Evolutionary conservation across 2,888 invertebrate genomes (phyloP), one percentile per base, ranked within the genome.

Genomic region (Digitonthophagus gazella): DNA sequence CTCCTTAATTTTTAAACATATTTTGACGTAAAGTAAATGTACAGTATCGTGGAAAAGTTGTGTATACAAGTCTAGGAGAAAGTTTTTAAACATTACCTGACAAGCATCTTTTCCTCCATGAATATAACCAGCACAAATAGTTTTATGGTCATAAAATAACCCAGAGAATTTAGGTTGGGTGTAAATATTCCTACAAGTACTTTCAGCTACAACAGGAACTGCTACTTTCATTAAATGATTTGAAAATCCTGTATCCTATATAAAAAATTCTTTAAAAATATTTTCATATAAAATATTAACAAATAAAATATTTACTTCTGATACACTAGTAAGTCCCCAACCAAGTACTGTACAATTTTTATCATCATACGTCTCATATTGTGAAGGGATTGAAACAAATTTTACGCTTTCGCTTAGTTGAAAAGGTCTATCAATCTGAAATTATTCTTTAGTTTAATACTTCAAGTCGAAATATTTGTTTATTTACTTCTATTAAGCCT

Each of bases 61-160:
- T n/a, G n/a, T n/a, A n/a, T n/a, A n/a, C n/a, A n/a, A n/a, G n/a
- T n/a, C n/a, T n/a, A n/a, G n/a, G n/a, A n/a, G n/a, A n/a, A n/a
- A n/a, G n/a, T n/a, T n/a, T n/a, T n/a, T n/a, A n/a, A n/a, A n/a
- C 6, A 22, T 64, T 66, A 66, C 66, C 58, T 66, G 66, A 11
- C 66, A 66, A 15, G 66, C 66, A 58, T 66, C 66, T 57, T 58
- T 20, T 15, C 66, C 66, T 11, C 66, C 66, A 8, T 57, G 20
- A 20, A 22, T 20, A 22, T 20, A 66, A 3, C 66, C 66, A 15
- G 66, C 66, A 58, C 66, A 66, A 58, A 66, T 20, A 19, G 57
- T 58, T 20, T 20, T 58, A 20, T 66, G 16, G 11, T 58, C 58
- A 2, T 4, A 15, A 20, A 66, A 66, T 14, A 66, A 58, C 22